Percentiles rank a stretch among this genome's conserved stretches.
These are phyloP conservation scores for Diplolepis rosae DNA, from an alignment of 2,888 invertebrate species.

Conservation along the genomic window DNA sequence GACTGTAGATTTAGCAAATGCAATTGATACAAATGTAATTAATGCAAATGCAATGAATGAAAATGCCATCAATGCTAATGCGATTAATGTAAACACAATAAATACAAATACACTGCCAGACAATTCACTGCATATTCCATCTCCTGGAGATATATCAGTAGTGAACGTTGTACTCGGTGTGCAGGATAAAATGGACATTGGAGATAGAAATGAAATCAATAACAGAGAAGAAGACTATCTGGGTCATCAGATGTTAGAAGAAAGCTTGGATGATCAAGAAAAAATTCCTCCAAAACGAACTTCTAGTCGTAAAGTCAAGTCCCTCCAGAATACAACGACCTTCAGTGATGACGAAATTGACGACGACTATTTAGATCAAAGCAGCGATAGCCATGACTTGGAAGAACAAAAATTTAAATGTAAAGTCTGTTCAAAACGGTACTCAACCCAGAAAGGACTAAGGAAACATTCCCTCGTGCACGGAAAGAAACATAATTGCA, in stretches of 20 bases:
- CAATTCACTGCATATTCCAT: constrained; percentile 22
- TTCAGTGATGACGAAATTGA: constrained; percentile 62
- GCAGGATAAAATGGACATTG: background rate
- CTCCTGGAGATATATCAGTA: background rate
- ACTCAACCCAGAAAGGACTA: constrained; percentile 65
- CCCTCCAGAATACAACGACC: constrained; percentile 50
- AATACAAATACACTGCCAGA: constrained; percentile 36
- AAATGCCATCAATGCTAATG: constrained; percentile 25
- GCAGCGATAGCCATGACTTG: constrained; percentile 54
- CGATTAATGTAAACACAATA: constrained; percentile 30
- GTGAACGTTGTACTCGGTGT: background rate
- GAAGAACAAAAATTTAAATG: constrained; percentile 64
- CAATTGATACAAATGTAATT: background rate
- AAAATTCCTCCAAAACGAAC: constrained; percentile 54
- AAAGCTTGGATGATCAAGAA: constrained; percentile 27
- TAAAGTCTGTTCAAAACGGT: constrained; percentile 64
- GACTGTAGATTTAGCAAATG: constrained; percentile 19
- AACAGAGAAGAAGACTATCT: constrained; percentile 1
- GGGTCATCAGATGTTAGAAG: constrained; percentile 19
- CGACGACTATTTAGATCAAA: constrained; percentile 57
- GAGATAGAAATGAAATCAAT: constrained; percentile 9
- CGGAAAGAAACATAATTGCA: constrained; percentile 67
- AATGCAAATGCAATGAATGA: background rate
- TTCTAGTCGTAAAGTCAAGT: constrained; percentile 60
- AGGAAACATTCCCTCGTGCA: constrained; percentile 68